Conservation (phyloP, 2,113 vertebrate species). For the Microtus ochrogaster region DNA sequence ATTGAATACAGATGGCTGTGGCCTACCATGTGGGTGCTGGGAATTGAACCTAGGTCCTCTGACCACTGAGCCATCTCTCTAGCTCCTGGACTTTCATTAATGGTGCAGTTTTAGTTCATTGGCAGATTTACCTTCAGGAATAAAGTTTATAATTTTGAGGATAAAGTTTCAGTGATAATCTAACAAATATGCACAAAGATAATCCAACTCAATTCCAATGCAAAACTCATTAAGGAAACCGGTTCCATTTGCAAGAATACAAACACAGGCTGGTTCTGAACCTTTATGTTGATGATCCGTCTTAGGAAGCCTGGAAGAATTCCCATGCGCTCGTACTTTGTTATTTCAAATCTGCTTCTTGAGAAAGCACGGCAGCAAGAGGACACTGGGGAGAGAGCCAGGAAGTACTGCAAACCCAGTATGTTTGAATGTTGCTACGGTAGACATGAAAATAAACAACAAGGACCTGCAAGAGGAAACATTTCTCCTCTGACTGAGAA, state of each 20-base stretch:
- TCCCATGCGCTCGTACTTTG: neutral
- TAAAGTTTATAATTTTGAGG: neutral
- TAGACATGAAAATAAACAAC: slow-evolving; percentile 75
- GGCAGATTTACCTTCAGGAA: neutral
- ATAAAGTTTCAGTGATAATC: neutral
- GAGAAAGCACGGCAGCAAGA: slow-evolving; percentile 23
- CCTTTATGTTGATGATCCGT: neutral
- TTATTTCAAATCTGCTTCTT: slow-evolving; percentile 50
- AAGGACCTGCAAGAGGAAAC: slow-evolving; percentile 61
- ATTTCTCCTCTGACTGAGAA: slow-evolving; percentile 61
- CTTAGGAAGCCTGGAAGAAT: neutral
- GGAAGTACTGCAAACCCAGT: slow-evolving; percentile 46
- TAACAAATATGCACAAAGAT: neutral
- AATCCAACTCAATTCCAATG: slow-evolving; percentile 15
- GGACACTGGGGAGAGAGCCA: slow-evolving; percentile 54
- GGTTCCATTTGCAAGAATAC: neutral
- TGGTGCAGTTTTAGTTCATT: neutral
- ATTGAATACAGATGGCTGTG: neutral
- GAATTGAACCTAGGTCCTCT: neutral
- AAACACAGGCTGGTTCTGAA: neutral
- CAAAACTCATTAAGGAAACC: neutral
- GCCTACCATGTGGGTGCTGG: neutral
- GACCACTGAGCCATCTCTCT: neutral
- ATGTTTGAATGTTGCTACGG: slow-evolving; percentile 76
- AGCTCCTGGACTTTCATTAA: neutral